Evolutionary conservation across 2,113 vertebrate species (phyloP).

Genomic region (Alces alces): DNA sequence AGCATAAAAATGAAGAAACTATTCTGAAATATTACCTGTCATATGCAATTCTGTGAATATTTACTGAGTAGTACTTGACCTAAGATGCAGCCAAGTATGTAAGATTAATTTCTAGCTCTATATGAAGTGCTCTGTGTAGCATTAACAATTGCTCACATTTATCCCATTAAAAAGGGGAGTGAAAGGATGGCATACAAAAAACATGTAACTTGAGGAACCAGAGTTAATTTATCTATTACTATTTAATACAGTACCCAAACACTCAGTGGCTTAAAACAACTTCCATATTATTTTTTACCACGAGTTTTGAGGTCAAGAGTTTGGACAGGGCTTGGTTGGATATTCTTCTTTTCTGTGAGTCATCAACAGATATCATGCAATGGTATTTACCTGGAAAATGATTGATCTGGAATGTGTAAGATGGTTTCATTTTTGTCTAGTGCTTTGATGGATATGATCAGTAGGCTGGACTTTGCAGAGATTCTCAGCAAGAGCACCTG

Average conservation of each 20-base stretch:
- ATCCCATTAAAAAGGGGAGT: not conserved
- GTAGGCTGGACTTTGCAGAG: not conserved
- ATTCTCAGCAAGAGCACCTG: not conserved
- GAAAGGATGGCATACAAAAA: not conserved
- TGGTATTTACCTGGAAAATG: not conserved
- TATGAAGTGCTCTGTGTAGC: constrained; percentile 10
- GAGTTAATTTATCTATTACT: not conserved
- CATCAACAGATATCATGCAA: not conserved
- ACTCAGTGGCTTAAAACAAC: not conserved
- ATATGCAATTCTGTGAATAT: constrained; percentile 69
- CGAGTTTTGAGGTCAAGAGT: not conserved
- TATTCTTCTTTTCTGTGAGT: not conserved
- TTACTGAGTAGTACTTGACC: constrained; percentile 72
- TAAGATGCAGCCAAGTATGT: constrained; percentile 61
- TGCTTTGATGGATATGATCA: not conserved
- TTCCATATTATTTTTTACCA: not conserved
- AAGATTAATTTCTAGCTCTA: constrained; percentile 70
- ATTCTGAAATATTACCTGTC: constrained; percentile 84
- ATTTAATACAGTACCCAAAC: not conserved
- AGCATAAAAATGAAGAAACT: constrained; percentile 74
- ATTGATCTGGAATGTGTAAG: not conserved
- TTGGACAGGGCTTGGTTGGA: not conserved
- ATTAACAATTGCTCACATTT: constrained; percentile 47
- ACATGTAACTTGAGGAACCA: not conserved
- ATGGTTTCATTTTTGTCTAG: not conserved